Conservation (phyloP, 2,888 invertebrate genomes). For the Agrotis puta region DNA sequence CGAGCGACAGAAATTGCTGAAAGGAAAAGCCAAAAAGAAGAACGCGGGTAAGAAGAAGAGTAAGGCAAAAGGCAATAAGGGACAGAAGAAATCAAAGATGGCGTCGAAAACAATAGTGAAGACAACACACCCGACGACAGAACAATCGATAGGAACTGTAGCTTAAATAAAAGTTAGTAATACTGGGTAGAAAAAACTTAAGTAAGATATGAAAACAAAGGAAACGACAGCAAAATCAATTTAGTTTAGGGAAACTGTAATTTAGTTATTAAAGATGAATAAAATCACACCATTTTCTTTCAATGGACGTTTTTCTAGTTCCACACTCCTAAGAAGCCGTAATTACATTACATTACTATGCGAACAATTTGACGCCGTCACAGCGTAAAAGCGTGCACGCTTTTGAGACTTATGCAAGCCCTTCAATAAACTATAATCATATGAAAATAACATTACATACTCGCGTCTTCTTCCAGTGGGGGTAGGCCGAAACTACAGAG, state of each 20-base stretch:
- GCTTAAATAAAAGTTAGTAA: neutral
- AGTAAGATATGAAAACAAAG: neutral
- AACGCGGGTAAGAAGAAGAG: slow-evolving; percentile 41
- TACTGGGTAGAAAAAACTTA: neutral
- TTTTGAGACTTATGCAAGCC: too few species aligned
- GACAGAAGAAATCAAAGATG: slow-evolving; percentile 35
- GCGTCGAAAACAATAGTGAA: neutral
- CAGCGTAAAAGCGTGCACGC: too few species aligned
- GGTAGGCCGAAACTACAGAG: too few species aligned
- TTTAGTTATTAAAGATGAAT: slow-evolving; percentile 7
- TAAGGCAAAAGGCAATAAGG: slow-evolving; percentile 42
- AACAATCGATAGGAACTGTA: neutral
- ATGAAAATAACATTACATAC: too few species aligned
- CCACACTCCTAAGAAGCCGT: neutral
- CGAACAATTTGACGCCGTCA: too few species aligned
- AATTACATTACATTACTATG: too few species aligned
- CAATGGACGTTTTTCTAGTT: neutral
- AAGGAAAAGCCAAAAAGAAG: slow-evolving; percentile 40
- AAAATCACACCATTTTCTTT: neutral
- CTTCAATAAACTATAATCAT: too few species aligned
- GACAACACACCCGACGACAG: neutral
- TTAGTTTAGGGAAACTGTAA: neutral
- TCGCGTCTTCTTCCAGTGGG: too few species aligned
- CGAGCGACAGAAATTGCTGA: slow-evolving; percentile 40
- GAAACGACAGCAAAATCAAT: neutral